Base-by-base conservation (phyloP, 1,140 invertebrate species). In the Glomeris maerens region DNA sequence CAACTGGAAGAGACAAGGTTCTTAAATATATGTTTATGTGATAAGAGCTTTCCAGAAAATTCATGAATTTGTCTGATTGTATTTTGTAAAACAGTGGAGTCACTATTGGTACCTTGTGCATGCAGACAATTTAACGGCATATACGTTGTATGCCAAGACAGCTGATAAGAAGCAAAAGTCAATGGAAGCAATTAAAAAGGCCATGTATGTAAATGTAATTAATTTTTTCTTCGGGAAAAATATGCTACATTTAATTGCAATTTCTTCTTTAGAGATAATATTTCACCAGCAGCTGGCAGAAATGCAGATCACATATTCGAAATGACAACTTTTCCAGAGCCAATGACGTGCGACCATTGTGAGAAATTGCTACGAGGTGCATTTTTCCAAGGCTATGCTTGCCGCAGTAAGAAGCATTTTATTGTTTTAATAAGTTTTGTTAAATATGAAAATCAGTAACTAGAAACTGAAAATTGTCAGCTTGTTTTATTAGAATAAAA, bases 161-260 rank as follows among this genome's bases (percentile, higher is more conserved):
- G 84, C 89, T 55, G 88, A 92, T 31, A 77, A 81, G 52, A 85
- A 89, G 54, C 72, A 78, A 54, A 84, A 86, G 64, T 95, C 92
- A 89, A 82, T 94, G 17, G 87, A 89, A 61, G 86, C 89, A 3
- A 79, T 97, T 23, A 77, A 80, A 45, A 84, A 93, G 60, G 91
- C 91, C 36, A 78, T 94, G 84, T 90, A 67, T 80, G 81, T 68
- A 21, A 27, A 27, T 44, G 20, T 22, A 46, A 49, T 29, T 48
- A n/a, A 10, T 20, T 49, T 20, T 36, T 17, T 10, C 10, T 17
- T 10, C 10, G 17, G 10, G 17, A 10, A 10, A 36, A 36, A 52
- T 27, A 46, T 36, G 22, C 29, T 46, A 22, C 13, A 22, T 73
- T 27, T 47, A 28, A 28, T n/a, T 54, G 26, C 21, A 17, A 25